Percentiles rank a stretch among this genome's conserved stretches.
These are phyloP conservation scores for Apocrypta bakeri DNA, from an alignment of 1,140 invertebrate genomes.

Conservation along the genomic window DNA sequence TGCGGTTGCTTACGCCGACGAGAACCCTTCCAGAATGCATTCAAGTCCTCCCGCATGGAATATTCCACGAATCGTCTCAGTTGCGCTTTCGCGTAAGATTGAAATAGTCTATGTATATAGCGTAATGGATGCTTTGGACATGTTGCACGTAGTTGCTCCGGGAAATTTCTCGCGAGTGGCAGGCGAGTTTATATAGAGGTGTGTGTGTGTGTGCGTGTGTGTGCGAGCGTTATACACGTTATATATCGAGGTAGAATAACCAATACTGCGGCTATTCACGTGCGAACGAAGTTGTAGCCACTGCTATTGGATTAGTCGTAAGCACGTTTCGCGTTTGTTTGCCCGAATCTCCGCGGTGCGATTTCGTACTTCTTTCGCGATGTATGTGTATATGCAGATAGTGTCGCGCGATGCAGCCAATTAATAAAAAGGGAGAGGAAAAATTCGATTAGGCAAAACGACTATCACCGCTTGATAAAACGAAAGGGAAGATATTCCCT, in stretches of 20 bases:
- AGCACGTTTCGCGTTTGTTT: not conserved
- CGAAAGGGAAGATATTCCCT: conserved; percentile 16
- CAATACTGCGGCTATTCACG: not conserved
- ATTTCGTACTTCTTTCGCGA: too few relatives aligned
- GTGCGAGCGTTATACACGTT: not conserved
- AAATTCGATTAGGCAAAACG: not conserved
- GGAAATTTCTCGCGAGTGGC: not conserved
- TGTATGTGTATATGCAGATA: too few relatives aligned
- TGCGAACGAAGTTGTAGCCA: not conserved
- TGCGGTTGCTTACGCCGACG: not conserved
- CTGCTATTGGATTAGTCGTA: not conserved
- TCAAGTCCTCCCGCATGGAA: not conserved
- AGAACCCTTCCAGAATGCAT: not conserved
- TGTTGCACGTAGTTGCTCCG: not conserved
- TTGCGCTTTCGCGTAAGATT: not conserved
- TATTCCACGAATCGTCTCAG: not conserved
- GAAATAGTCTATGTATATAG: not conserved
- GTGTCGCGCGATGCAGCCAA: not conserved
- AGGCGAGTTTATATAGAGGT: not conserved
- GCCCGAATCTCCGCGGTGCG: too few relatives aligned
- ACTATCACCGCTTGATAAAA: not conserved
- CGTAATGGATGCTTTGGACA: not conserved
- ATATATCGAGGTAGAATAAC: not conserved
- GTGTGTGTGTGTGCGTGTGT: not conserved
- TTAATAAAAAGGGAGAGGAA: not conserved